Conservation (phyloP, 2,797 vertebrate genomes). For the Clarias laeviceps region DNA sequence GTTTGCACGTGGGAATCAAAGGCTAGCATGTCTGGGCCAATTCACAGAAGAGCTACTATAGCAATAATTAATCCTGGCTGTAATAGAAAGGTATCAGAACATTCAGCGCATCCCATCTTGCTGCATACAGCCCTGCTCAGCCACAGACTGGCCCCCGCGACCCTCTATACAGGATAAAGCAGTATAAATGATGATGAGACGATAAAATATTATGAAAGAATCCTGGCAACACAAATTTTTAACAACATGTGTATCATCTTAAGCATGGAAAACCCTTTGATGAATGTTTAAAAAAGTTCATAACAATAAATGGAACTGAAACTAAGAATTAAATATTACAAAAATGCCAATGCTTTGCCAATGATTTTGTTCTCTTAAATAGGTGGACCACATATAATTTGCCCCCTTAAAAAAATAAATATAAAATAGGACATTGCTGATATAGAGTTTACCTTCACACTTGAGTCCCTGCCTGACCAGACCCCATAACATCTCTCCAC, state of each 20-base stretch:
- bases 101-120: too few relatives aligned
- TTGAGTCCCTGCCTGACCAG: constrained; percentile 96
- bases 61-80: too few relatives aligned
- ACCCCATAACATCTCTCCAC: constrained; percentile 98
- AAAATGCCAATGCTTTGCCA: not conserved
- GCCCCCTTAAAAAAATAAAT: not conserved
- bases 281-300: not conserved
- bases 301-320: not conserved
- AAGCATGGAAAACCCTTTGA: not conserved
- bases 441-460: constrained; percentile 84
- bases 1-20: too few relatives aligned
- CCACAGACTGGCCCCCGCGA: too few relatives aligned
- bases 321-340: not conserved
- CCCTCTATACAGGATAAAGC: too few relatives aligned
- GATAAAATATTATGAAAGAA: too few relatives aligned
- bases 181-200: too few relatives aligned
- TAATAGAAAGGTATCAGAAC: too few relatives aligned
- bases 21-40: too few relatives aligned
- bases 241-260: not conserved
- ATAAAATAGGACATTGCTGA: not conserved
- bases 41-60: too few relatives aligned
- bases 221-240: not conserved
- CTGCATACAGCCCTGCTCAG: too few relatives aligned
- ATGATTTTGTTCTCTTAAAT: not conserved
- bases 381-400: not conserved